A percentile compares a stretch with the other conserved stretches of the same genome.
phyloP scores from a whole-genome alignment of 2,888 invertebrate genomes.

The Anodontia alba region DNA sequence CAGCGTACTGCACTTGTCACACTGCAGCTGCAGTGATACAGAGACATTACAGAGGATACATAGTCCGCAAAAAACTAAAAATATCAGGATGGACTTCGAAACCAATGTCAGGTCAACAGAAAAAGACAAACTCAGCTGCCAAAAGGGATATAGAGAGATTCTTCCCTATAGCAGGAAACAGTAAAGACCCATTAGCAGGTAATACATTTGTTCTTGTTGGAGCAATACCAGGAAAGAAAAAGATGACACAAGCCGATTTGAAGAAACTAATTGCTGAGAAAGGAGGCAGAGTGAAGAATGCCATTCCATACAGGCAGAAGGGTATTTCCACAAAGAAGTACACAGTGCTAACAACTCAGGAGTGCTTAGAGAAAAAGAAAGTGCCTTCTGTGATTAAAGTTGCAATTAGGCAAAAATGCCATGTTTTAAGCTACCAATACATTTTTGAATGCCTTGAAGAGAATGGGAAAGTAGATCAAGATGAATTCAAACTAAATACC shows the following conservation, averaged over 20 bases:
- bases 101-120: background rate
- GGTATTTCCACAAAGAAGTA: background rate
- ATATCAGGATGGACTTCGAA: background rate
- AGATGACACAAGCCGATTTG: too few species aligned
- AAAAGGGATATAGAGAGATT: too few species aligned
- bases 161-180: too few species aligned
- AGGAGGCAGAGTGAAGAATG: background rate
- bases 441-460: background rate
- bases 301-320: background rate
- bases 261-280: too few species aligned
- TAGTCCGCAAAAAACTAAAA: background rate
- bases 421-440: background rate
- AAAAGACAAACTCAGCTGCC: background rate
- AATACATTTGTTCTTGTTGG: too few species aligned
- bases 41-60: background rate
- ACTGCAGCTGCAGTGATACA: background rate
- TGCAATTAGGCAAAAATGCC: background rate
- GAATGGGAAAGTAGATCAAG: background rate
- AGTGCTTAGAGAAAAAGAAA: background rate
- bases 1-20: background rate
- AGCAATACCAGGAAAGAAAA: too few species aligned
- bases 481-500: background rate
- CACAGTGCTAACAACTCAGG: background rate
- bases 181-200: too few species aligned
- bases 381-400: background rate